A percentile compares a stretch with the other conserved stretches of the same genome.
Evolutionary conservation across 2,888 invertebrate genomes (phyloP).

Genomic region (Acanthosepion lycidas): DNA sequence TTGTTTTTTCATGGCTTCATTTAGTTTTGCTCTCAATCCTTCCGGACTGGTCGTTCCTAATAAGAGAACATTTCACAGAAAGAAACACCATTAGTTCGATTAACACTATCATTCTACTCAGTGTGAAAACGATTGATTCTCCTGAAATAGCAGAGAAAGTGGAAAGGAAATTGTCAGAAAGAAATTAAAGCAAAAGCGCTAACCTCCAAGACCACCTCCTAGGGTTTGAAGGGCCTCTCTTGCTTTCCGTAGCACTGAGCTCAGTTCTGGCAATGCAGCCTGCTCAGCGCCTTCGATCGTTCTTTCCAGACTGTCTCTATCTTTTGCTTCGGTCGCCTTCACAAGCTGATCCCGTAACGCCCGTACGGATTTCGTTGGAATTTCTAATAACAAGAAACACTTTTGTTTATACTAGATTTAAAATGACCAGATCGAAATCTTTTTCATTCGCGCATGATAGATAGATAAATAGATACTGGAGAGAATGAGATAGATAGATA

Average conservation of each 20-base stretch:
- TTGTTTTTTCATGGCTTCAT: not conserved
- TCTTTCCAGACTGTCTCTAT: not conserved
- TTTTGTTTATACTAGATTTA: not conserved
- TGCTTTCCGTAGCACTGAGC: not conserved
- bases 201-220: not conserved
- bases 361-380: not conserved
- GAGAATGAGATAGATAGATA: no score
- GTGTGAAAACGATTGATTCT: not conserved
- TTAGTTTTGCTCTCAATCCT: not conserved
- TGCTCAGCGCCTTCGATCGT: not conserved
- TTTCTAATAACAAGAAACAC: not conserved
- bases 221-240: not conserved
- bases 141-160: not conserved
- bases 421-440: no score
- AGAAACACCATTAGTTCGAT: no score
- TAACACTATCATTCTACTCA: not conserved
- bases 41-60: not conserved
- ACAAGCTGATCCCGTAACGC: not conserved
- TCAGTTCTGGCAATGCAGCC: not conserved
- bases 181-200: not conserved
- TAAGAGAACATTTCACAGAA: not conserved
- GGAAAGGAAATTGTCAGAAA: not conserved
- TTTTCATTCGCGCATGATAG: no score
- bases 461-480: no score
- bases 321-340: not conserved